Percentiles rank a stretch among this genome's conserved stretches.
Conservation (phyloP, 2,797 vertebrate genomes). For the Catostomus latipinnis region DNA sequence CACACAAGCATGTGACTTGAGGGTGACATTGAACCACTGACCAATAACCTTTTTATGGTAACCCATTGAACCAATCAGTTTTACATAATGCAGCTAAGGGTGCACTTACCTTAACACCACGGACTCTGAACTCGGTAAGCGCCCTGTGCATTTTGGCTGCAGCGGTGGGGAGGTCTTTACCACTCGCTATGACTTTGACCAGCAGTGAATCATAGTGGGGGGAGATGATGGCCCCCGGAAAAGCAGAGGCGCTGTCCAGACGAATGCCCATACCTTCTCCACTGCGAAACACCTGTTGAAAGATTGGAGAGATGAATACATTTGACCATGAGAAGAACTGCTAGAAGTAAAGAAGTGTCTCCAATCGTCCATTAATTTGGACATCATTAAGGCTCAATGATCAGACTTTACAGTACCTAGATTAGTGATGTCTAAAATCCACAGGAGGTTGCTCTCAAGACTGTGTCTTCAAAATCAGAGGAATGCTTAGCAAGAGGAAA, state of each 20-base stretch:
- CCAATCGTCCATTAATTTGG: conserved; percentile 37
- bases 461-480: conserved; percentile 44
- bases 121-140: conserved; percentile 91
- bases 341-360: neutral
- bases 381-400: conserved; percentile 47
- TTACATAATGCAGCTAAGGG: neutral
- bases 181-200: conserved; percentile 95
- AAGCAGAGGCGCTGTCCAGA: conserved; percentile 92
- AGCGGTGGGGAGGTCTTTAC: conserved; percentile 87
- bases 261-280: conserved; percentile 97
- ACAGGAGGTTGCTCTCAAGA: conserved; percentile 25
- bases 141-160: conserved; percentile 93
- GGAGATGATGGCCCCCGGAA: conserved; percentile 91
- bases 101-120: conserved; percentile 89
- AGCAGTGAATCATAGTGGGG: conserved; percentile 95
- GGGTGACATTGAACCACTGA: neutral
- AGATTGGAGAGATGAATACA: neutral
- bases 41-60: neutral
- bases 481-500: conserved; percentile 11
- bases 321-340: neutral
- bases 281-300: conserved; percentile 88
- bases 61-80: neutral
- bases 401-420: conserved; percentile 44
- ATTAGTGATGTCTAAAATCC: conserved; percentile 47
- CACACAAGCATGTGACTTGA: too few relatives aligned